A percentile compares a stretch with the other conserved stretches of the same genome.
These are phyloP conservation scores for Littorina saxatilis DNA, from an alignment of 1,140 invertebrate genomes.

Conservation along the genomic window DNA sequence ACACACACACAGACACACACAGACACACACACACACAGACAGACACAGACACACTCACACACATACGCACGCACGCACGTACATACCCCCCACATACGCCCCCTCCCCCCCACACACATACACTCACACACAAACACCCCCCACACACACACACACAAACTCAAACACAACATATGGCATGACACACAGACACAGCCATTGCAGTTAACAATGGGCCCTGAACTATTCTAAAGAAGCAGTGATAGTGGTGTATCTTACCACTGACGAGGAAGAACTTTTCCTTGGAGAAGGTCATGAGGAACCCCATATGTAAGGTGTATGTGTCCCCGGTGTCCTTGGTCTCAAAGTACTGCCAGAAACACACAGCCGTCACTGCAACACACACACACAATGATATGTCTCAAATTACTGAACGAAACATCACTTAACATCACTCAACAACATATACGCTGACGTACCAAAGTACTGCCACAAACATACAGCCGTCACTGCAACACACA, in stretches of 20 bases:
- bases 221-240: too few species aligned
- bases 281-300: constrained; percentile 63
- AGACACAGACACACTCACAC: constrained; percentile 18
- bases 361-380: constrained; percentile 66
- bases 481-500: background rate
- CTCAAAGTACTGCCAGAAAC: constrained; percentile 79
- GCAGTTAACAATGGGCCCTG: too few species aligned
- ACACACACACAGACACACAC: background rate
- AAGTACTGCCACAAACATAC: background rate
- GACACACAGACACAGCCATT: too few species aligned
- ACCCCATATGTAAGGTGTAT: constrained; percentile 72
- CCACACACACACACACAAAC: too few species aligned
- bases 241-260: too few species aligned
- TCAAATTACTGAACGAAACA: too few species aligned
- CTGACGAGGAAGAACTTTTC: constrained; percentile 81
- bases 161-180: too few species aligned
- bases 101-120: too few species aligned
- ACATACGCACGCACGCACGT: too few species aligned
- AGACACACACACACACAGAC: background rate
- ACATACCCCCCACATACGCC: too few species aligned
- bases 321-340: constrained; percentile 69
- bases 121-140: too few species aligned
- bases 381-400: constrained; percentile 3
- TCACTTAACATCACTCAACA: too few species aligned
- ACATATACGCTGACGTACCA: background rate